Percentiles rank a stretch among this genome's conserved stretches.
These are phyloP conservation scores for Xenops minutus DNA, from an alignment of 2,797 vertebrate genomes.

Conservation along the genomic window DNA sequence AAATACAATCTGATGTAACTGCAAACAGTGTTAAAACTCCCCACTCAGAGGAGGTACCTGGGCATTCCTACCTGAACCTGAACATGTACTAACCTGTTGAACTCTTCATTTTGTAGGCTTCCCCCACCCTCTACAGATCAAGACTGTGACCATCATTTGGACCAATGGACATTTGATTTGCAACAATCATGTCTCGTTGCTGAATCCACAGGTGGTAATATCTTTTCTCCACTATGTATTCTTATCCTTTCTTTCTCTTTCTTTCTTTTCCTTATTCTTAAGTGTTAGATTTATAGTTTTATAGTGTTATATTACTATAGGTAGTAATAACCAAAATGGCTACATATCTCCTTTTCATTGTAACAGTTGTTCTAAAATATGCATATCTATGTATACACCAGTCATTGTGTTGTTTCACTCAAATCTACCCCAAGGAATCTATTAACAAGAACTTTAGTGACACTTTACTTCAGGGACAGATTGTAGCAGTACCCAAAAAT, in stretches of 20 bases:
- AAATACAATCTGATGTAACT: neutral
- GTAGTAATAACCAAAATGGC: neutral
- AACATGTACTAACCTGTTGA: neutral
- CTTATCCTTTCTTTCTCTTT: neutral
- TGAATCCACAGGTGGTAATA: neutral
- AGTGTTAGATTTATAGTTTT: neutral
- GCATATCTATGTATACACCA: neutral
- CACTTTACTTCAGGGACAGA: neutral
- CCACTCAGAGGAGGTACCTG: neutral
- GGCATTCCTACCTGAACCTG: neutral
- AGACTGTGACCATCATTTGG: neutral
- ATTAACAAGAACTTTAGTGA: neutral
- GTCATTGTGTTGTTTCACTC: neutral
- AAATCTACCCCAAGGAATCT: neutral
- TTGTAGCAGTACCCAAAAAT: neutral
- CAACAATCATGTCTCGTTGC: neutral
- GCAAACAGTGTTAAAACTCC: neutral
- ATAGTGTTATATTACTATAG: neutral
- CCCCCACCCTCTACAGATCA: neutral
- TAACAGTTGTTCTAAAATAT: neutral
- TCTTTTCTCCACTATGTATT: neutral
- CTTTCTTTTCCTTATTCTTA: neutral
- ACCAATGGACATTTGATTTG: neutral
- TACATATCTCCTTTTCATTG: neutral
- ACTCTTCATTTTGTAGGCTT: neutral